phyloP scores from a whole-genome alignment of 2,113 vertebrate species.

The Chlamydotis undulata region DNA sequence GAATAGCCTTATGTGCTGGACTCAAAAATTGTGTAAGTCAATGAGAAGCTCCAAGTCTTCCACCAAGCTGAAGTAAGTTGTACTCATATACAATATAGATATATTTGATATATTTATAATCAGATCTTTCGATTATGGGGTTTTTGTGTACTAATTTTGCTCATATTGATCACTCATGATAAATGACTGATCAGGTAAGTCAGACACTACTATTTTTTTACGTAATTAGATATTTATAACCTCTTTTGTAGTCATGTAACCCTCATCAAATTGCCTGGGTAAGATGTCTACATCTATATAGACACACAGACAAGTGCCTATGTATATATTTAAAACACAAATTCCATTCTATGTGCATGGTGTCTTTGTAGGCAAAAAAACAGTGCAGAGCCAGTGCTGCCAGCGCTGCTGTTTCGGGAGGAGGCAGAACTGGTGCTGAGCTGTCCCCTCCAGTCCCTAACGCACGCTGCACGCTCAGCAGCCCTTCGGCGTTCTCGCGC shows the following conservation, averaged over 20 bases:
- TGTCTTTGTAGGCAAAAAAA: neutral
- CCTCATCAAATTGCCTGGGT: neutral
- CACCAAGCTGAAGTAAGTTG: neutral
- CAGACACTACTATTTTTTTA: neutral
- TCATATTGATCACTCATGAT: neutral
- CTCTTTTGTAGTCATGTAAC: neutral
- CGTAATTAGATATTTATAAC: neutral
- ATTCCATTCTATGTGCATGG: neutral
- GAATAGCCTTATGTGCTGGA: neutral
- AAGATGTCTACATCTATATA: neutral
- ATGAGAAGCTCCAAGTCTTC: neutral
- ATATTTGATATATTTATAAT: neutral
- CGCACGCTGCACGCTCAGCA: neutral
- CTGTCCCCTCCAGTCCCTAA: neutral
- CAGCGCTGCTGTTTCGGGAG: neutral
- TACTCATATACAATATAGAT: neutral
- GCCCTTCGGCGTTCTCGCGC: neutral
- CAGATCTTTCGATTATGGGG: neutral
- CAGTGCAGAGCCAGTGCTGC: neutral
- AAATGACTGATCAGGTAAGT: neutral
- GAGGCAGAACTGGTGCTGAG: neutral
- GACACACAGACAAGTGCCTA: fast-evolving
- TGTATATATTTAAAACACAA: neutral
- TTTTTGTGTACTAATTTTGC: neutral
- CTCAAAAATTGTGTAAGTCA: neutral